phyloP scores from a whole-genome alignment of 2,888 invertebrate species.

The Oxycera nigricornis region DNA sequence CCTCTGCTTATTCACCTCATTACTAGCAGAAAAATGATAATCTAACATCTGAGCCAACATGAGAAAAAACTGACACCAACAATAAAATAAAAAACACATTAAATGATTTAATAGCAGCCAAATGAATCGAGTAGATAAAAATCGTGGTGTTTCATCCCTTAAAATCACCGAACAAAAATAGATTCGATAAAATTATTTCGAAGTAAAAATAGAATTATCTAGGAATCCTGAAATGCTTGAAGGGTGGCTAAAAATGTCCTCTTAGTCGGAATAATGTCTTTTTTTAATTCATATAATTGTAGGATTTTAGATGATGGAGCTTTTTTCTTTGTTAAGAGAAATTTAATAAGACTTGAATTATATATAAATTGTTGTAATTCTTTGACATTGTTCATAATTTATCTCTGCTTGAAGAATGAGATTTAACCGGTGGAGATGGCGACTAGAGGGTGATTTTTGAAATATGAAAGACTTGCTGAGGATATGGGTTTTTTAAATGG shows the following conservation, averaged over 20 bases:
- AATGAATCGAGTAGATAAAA: constrained; percentile 12
- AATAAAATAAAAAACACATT: constrained; percentile 5
- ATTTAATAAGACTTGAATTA: background rate
- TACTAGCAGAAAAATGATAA: constrained; percentile 26
- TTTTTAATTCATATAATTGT: background rate
- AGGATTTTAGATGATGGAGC: background rate
- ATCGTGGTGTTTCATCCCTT: too few relatives aligned
- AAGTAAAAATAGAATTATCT: too few relatives aligned
- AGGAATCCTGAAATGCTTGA: background rate
- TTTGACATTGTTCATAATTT: too few relatives aligned
- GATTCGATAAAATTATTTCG: background rate
- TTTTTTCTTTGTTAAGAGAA: background rate
- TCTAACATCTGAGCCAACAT: constrained; percentile 29
- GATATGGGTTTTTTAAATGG: too few relatives aligned
- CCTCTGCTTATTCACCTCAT: background rate
- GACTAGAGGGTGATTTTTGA: too few relatives aligned
- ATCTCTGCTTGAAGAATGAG: too few relatives aligned
- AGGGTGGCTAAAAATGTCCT: background rate
- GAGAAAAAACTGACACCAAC: background rate
- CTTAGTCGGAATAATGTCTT: background rate
- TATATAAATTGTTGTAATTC: too few relatives aligned
- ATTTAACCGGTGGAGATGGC: too few relatives aligned
- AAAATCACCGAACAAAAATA: too few relatives aligned
- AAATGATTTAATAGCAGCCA: constrained; percentile 30
- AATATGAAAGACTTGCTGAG: too few relatives aligned